Evolutionary conservation across 2,888 invertebrate species (phyloP).

Genomic region (Cheilosia pagana): DNA sequence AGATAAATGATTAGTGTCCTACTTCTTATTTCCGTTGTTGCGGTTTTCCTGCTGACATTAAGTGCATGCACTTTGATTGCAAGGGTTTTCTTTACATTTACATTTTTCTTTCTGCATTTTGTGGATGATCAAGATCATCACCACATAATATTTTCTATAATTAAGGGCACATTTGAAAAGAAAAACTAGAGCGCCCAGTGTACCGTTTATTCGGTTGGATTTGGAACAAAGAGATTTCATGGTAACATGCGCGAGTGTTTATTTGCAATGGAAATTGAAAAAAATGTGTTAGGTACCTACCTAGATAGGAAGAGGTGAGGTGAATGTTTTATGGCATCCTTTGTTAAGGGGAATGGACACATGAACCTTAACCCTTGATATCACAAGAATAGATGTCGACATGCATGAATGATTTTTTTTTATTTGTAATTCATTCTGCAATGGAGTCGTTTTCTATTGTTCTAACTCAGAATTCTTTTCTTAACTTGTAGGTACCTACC

Average conservation of each 20-base stretch:
- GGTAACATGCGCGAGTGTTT: conserved; percentile 53
- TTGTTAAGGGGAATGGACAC: neutral
- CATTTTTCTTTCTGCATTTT: too few species aligned
- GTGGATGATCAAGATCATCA: neutral
- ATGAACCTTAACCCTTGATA: neutral
- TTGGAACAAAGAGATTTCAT: conserved; percentile 60
- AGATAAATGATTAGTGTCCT: too few species aligned
- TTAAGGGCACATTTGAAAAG: conserved; percentile 3
- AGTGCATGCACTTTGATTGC: too few species aligned
- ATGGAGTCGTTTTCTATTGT: too few species aligned
- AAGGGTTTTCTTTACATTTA: too few species aligned
- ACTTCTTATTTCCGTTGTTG: too few species aligned
- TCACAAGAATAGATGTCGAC: neutral
- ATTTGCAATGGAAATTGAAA: neutral
- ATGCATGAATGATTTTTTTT: neutral
- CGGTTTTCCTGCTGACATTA: too few species aligned
- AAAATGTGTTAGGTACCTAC: too few species aligned
- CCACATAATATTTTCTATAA: neutral
- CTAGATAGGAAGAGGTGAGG: neutral
- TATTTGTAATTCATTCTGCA: too few species aligned
- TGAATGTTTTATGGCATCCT: conserved; percentile 16
- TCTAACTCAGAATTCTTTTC: too few species aligned
- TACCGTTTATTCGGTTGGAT: conserved; percentile 32
- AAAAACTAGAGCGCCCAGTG: conserved; percentile 24
- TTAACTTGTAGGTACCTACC: too few species aligned